Evolutionary conservation across 2,888 invertebrate species (phyloP).

Genomic region (Pinctada fucata): DNA sequence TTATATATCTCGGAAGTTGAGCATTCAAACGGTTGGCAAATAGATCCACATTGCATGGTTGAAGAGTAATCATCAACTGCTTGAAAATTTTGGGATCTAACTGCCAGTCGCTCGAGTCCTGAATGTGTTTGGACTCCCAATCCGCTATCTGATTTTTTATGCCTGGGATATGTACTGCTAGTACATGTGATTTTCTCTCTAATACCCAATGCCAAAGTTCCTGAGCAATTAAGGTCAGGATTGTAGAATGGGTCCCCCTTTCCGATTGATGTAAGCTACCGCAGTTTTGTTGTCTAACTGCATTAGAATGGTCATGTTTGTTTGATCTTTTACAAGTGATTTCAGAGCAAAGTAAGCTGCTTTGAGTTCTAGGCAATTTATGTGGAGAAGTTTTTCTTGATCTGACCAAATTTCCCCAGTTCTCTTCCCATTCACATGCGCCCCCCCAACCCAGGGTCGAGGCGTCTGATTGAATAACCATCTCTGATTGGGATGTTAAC

Average conservation of each 20-base stretch:
- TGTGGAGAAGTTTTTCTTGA: slow-evolving; percentile 21
- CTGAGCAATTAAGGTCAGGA: slow-evolving; percentile 6
- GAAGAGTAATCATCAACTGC: not conserved
- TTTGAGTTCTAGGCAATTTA: slow-evolving; percentile 27
- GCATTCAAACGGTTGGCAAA: slow-evolving; percentile 24
- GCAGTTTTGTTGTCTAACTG: slow-evolving; percentile 22
- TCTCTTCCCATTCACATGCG: not conserved
- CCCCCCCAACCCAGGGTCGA: slow-evolving; percentile 22
- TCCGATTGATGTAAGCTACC: slow-evolving; percentile 23
- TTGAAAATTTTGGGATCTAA: slow-evolving; percentile 6
- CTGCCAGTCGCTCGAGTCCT: slow-evolving; percentile 10
- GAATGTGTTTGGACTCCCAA: slow-evolving; percentile 4
- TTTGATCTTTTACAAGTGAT: not conserved
- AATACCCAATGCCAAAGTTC: slow-evolving; percentile 24
- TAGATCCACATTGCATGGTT: slow-evolving; percentile 15
- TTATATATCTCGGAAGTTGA: slow-evolving; percentile 16
- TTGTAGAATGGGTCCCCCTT: slow-evolving; percentile 14
- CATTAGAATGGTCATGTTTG: slow-evolving; percentile 5
- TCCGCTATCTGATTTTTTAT: slow-evolving; percentile 17
- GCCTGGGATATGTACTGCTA: slow-evolving; percentile 25
- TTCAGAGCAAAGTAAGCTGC: slow-evolving; percentile 20
- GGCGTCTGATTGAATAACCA: slow-evolving; percentile 33
- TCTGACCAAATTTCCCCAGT: slow-evolving; percentile 12
- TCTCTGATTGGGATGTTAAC: slow-evolving; percentile 2
- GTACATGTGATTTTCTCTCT: slow-evolving; percentile 4